Base-by-base conservation (phyloP, 2,797 vertebrate genomes). In the Sebastes iracundus region DNA sequence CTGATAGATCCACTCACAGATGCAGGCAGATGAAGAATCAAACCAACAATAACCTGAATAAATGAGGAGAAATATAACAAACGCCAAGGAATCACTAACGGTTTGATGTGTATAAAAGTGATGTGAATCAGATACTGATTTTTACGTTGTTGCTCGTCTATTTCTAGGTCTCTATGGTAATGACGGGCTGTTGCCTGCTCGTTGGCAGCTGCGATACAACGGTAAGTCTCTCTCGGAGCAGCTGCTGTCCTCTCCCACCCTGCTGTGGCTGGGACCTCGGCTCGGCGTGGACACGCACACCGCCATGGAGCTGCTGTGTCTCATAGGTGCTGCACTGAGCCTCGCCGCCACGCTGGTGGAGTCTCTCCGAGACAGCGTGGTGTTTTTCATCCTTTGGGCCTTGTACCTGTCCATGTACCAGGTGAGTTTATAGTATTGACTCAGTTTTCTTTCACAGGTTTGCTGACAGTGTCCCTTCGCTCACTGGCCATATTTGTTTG, bases 271-370 rank as follows among this genome's bases (percentile, higher is more conserved):
- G 0, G 93, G 96, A 0, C 97, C 98, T 0, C 77, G 0, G 0
- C 85, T 98, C 6, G 97, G 97, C 20, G 83, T 99, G 92, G 97
- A 98, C 86, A 98, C 97, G 0, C 97, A 98, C 63, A 95, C 96
- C 27, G 94, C 96, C 61, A 96, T 98, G 96, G 98, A 99, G 95
- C 90, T 99, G 72, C 93, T 99, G 55, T 97, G 97, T 77, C 94
- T 99, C 2, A 20, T 95, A 0, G 98, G 98, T 0, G 68, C 90
- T 0, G 59, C 94, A 0, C 89, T 96, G 62, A 96, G 97, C 75
- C 83, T 99, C 0, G 93, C 94, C 0, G 95, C 97, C 12, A 77
- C 94, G 27, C 81, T 97, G 22, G 63, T 95, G 30, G 95, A 94
- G 28, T 62, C 82, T 0, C 88, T 99, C 63, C 85, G 96, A 68